Conservation (phyloP, 1,140 invertebrate genomes). For the Drosophila bipectinata region DNA sequence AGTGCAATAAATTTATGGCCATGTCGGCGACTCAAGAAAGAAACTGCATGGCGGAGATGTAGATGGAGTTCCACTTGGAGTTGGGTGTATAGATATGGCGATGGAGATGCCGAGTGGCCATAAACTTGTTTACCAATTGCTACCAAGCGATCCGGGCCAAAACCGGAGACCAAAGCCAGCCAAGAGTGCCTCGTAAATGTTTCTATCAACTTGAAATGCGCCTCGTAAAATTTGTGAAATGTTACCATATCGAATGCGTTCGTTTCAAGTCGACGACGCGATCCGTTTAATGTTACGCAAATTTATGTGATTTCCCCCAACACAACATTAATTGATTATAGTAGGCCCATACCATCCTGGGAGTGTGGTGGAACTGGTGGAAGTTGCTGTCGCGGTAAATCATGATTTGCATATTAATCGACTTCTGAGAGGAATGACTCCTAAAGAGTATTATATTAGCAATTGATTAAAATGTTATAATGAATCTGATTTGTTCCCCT, state of each 20-base stretch:
- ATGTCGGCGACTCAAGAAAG: conserved; percentile 58
- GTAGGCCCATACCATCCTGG: conserved; percentile 9
- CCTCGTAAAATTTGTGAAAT: conserved; percentile 79
- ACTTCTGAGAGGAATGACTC: not conserved
- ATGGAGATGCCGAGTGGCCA: conserved; percentile 29
- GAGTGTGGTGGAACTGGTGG: conserved; percentile 12
- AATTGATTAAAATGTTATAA: conserved; percentile 1
- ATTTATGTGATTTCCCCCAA: conserved; percentile 73
- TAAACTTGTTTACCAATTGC: conserved; percentile 59
- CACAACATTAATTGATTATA: conserved; percentile 70
- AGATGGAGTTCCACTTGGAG: conserved; percentile 12
- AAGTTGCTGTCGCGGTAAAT: conserved; percentile 2
- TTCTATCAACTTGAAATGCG: conserved; percentile 74
- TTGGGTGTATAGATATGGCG: not conserved
- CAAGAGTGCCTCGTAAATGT: conserved; percentile 60
- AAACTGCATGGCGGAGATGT: conserved; percentile 16
- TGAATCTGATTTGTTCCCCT: not conserved
- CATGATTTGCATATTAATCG: conserved; percentile 6
- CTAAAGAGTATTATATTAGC: not conserved
- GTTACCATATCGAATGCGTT: conserved; percentile 54
- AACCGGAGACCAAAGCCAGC: conserved; percentile 10
- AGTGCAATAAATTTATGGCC: conserved; percentile 72
- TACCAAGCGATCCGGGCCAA: conserved; percentile 39
- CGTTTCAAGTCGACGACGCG: conserved; percentile 42
- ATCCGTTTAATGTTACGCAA: conserved; percentile 74